Evolutionary conservation across 2,888 invertebrate species (phyloP), one percentile per base, ranked within the genome.

Genomic region (Leptarthrus brevirostris): DNA sequence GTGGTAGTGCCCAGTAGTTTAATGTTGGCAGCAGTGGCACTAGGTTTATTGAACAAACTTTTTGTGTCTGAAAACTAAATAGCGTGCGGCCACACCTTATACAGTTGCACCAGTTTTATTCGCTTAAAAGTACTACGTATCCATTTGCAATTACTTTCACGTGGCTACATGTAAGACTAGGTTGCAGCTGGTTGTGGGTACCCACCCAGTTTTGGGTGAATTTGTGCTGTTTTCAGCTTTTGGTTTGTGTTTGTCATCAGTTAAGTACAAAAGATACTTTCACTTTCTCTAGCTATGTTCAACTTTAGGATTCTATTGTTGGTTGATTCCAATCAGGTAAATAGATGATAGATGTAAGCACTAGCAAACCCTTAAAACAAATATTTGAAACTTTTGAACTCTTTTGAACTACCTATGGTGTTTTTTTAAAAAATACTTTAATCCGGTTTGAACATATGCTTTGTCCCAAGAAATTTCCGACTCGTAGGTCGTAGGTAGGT

Each of bases 141-240:
- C 36, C 22, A 64, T 18, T 64, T 47, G 64, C 64, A 24, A 22
- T 44, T 22, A 64, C 64, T 64, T 64, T 64, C 64, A 44, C 64
- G 24, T 24, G 44, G 20, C 22, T 47, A 64, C 3, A 40, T 36
- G 64, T 34, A 61, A 47, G 44, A 26, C 18, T 64, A 24, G 20
- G 12, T 26, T 64, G 44, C 64, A 47, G 18, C 24, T 44, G 49
- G 20, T 20, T 44, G 44, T 12, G 36, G 16, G 18, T 61, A 61
- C 22, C 40, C 10, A 18, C 36, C 40, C 20, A 44, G 44, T 8
- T 36, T 30, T 44, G 22, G 24, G 14, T 24, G 64, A 44, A 16
- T 64, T 47, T 24, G 44, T 44, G 44, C 8, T 44, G 44, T n/a
- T 36, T 36, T 36, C 3, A 34, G 12, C 18, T 36, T 36, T 34